Evolutionary conservation across 2,797 vertebrate species (phyloP), one percentile per base, ranked within the genome.

Genomic region (Gadopsis marmoratus): DNA sequence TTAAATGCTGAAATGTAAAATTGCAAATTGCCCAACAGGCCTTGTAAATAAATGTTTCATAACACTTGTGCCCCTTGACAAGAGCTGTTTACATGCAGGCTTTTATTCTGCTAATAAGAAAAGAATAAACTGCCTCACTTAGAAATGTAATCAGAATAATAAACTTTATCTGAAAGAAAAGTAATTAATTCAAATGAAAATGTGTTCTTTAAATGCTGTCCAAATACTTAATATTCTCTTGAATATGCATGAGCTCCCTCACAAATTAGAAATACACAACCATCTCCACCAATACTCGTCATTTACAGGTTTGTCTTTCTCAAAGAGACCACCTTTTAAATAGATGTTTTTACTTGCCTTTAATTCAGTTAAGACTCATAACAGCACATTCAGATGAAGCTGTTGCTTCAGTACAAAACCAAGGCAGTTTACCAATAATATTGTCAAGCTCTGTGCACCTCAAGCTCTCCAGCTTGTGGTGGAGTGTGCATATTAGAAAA

Each of bases 1-100:
- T 65, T 14, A 41, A 51, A 55, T 64, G 5, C 4, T 29, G 3
- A 60, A 71, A 74, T 37, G 29, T 26, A 53, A 69, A 56, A 68
- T n/a, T 64, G 16, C 12, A 71, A 39, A 64, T 21, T 9, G 16
- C 6, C 31, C 60, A 68, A 59, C 5, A 31, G 5, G 5, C 4
- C 19, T n/a, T 26, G 4, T 21, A 31, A 54, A 33, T 17, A 71
- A 26, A 51, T 41, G 3, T 41, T 66, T 72, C 12, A 68, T n/a
- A 9, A 55, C 4, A 55, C 4, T 3, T 62, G 21, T 21, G 21
- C 9, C 4, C 3, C 61, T 33, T 48, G 5, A 39, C 8, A 41
- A 56, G 19, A 56, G 6, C 37, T 54, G 41, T 68, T 65, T 43
- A 35, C 6, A 43, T 45, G 5, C 21, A 62, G 37, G 1, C 4